Conservation (phyloP, 1,140 invertebrate genomes). For the Copidosoma floridanum region DNA sequence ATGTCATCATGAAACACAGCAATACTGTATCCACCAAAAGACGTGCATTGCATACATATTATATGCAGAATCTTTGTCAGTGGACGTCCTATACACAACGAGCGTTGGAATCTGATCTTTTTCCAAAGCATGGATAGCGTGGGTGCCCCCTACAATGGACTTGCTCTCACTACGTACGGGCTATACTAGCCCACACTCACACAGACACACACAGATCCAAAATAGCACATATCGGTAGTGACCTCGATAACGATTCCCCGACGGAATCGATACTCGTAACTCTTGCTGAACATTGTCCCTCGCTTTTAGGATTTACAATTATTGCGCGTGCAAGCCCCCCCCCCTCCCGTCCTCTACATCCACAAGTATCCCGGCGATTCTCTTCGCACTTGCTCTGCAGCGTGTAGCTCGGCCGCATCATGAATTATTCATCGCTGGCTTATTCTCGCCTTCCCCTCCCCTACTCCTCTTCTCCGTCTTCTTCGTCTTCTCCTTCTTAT, state of each 20-base stretch:
- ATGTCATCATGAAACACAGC: no score
- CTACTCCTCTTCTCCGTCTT: slow-evolving; percentile 8
- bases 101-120: no score
- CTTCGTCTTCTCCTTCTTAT: not conserved
- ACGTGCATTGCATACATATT: no score
- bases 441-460: no score
- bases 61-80: no score
- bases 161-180: slow-evolving; percentile 16
- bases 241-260: slow-evolving; percentile 35
- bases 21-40: no score
- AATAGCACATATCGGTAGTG: slow-evolving; percentile 28
- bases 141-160: no score
- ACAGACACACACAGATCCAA: no score
- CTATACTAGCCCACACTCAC: no score
- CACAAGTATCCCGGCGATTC: not conserved
- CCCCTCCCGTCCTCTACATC: not conserved
- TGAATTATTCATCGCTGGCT: slow-evolving; percentile 35
- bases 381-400: not conserved
- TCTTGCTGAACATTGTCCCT: slow-evolving; percentile 28
- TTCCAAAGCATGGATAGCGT: no score
- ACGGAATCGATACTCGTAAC: slow-evolving; percentile 31
- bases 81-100: no score
- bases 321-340: slow-evolving; percentile 18
- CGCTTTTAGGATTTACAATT: slow-evolving; percentile 28
- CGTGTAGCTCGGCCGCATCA: slow-evolving; percentile 29